A percentile compares a stretch with the other conserved stretches of the same genome.
phyloP scores from a whole-genome alignment of 2,113 vertebrate genomes.

The Salminus brasiliensis region DNA sequence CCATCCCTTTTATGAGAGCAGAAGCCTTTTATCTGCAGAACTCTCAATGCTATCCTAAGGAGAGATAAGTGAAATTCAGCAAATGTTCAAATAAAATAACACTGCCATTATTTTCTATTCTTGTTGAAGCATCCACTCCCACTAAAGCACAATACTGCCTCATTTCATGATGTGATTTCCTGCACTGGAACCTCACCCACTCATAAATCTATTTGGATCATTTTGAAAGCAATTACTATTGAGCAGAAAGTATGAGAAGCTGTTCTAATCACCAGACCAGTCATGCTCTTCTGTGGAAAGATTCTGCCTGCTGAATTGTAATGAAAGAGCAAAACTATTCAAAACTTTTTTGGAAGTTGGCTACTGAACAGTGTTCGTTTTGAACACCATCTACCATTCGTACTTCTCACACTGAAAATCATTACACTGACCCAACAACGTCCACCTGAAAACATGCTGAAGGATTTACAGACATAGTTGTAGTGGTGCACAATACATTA shows the following conservation, averaged over 20 bases:
- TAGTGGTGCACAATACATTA: too few species aligned
- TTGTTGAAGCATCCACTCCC: constrained; percentile 1
- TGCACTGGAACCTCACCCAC: constrained; percentile 36
- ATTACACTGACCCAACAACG: neutral
- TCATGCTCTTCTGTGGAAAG: neutral
- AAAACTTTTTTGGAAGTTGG: neutral
- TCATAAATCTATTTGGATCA: constrained; percentile 30
- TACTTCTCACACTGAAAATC: neutral
- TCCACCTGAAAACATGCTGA: neutral
- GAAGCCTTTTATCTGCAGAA: neutral
- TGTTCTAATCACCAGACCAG: constrained; percentile 23
- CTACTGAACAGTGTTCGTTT: neutral
- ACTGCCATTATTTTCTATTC: neutral
- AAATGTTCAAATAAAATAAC: neutral
- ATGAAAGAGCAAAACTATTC: neutral
- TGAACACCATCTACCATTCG: neutral
- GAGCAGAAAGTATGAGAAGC: constrained; percentile 36
- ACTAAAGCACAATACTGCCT: neutral
- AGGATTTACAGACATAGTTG: too few species aligned
- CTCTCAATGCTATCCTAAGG: neutral
- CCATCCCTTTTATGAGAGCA: neutral
- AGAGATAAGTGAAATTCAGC: neutral
- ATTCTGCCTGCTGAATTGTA: neutral
- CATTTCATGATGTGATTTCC: constrained; percentile 17
- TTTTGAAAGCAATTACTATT: constrained; percentile 42